Evolutionary conservation across 2,888 invertebrate species (phyloP).

Genomic region (Blastobasis lacticolella): DNA sequence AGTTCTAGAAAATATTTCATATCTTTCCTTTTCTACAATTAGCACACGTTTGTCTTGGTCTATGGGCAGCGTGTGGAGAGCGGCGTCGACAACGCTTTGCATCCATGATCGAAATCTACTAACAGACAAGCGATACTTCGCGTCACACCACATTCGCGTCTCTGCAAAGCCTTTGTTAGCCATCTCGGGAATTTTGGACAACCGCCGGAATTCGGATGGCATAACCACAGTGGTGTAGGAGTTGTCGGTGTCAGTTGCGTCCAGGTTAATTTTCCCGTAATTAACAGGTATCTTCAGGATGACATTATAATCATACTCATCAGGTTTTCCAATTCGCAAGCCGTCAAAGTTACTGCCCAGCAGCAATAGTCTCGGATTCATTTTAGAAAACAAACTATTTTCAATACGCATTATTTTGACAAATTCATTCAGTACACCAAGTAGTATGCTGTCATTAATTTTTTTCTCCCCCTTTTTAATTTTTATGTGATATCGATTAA

Average conservation of each 20-base stretch:
- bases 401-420: conserved; percentile 32
- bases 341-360: conserved; percentile 50
- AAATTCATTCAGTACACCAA: conserved; percentile 31
- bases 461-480: conserved; percentile 33
- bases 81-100: conserved; percentile 41
- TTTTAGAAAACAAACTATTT: conserved; percentile 32
- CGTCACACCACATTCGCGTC: conserved; percentile 42
- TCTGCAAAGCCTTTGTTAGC: conserved; percentile 34
- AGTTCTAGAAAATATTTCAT: conserved; percentile 30
- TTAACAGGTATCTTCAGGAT: conserved; percentile 37
- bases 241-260: conserved; percentile 22
- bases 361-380: conserved; percentile 43
- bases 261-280: conserved; percentile 34
- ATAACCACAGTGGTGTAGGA: conserved; percentile 37
- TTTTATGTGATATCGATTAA: conserved; percentile 33
- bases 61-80: conserved; percentile 30
- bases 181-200: conserved; percentile 29
- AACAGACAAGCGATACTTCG: conserved; percentile 28
- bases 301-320: conserved; percentile 47
- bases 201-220: conserved; percentile 46
- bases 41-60: conserved; percentile 29
- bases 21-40: conserved; percentile 24
- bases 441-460: conserved; percentile 34
- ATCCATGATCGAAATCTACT: conserved; percentile 39
- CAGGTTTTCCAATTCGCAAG: conserved; percentile 43